Evolutionary conservation across 2,113 vertebrate species (phyloP), one percentile per base, ranked within the genome.

Genomic region (Petaurus breviceps): DNA sequence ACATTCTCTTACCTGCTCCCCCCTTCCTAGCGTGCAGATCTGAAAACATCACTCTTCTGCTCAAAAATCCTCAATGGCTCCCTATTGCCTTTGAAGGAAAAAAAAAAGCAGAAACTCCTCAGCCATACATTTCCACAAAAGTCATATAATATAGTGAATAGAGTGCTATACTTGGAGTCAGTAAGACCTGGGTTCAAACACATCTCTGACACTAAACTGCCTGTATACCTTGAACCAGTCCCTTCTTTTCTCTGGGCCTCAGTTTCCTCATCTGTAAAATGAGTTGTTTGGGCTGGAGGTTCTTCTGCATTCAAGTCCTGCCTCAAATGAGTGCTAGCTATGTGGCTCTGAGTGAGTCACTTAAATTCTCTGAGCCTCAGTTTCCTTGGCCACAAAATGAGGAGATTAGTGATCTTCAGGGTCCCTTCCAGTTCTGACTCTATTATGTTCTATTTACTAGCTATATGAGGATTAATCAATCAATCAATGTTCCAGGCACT

Each of bases 241-340:
- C 10, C 11, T 31, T 57, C 26, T 37, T 68, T 68, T 68, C 57
- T 68, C 28, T 37, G 28, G 28, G 12, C 31, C 28, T 68, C 31
- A 31, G 2, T 28, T 68, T 68, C 57, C 28, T 68, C 28, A 68
- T 31, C 31, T 68, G 57, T 37, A 37, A 31, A 68, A 68, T 68
- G 57, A 14, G 2, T 14, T 68, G 57, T 37, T 68, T 68, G 28
- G 31, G 9, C 31, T 37, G 11, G 31, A 68, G 28, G 57, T 37
- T 68, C 31, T 68, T 68, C 28, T 68, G 28, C 57, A 37, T 77
- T 50, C 92, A 89, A 94, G 28, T 68, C 31, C 0, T 0, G 23
- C n/a, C 24, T 93, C 51, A 51, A 0, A 0, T 0, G 49, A 28
- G 46, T 3, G 0, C 14, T 92, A 24, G 24, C 14, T 49, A 11